phyloP scores from a whole-genome alignment of 1,140 invertebrate species.

The Papilio dardanus region DNA sequence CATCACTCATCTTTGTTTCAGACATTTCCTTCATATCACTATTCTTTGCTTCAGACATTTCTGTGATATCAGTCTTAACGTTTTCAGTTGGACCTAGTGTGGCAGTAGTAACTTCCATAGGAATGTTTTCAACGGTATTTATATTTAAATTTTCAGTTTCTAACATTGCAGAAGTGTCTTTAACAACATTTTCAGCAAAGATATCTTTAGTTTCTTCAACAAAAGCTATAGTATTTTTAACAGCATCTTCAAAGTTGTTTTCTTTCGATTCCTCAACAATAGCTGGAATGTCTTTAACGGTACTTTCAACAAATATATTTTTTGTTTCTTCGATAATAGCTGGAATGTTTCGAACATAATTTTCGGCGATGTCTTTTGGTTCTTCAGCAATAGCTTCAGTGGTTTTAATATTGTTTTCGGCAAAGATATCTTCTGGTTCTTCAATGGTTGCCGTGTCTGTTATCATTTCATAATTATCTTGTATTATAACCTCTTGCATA shows the following conservation, averaged over 20 bases:
- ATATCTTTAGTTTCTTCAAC: conserved; percentile 33
- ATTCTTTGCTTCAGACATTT: neutral
- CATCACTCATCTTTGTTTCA: neutral
- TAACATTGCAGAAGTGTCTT: neutral
- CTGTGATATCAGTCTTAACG: neutral
- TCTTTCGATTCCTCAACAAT: conserved; percentile 6
- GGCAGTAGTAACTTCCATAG: neutral
- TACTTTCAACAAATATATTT: no score
- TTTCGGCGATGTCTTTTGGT: no score
- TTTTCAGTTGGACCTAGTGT: neutral
- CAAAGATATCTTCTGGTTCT: no score
- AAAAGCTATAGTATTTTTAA: neutral
- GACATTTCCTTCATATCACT: neutral
- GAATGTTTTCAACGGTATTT: neutral
- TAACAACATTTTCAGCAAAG: conserved; percentile 20
- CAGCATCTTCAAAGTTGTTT: no score
- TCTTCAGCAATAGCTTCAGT: no score
- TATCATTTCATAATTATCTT: neutral
- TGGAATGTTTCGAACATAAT: no score
- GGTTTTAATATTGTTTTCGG: no score
- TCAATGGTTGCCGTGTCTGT: conserved; percentile 6
- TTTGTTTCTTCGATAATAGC: no score
- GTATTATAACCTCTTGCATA: neutral
- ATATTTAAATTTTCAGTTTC: neutral
- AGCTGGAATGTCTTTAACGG: no score